Evolutionary conservation across 1,140 invertebrate species (phyloP).

Genomic region (Lordiphosa collinella): DNA sequence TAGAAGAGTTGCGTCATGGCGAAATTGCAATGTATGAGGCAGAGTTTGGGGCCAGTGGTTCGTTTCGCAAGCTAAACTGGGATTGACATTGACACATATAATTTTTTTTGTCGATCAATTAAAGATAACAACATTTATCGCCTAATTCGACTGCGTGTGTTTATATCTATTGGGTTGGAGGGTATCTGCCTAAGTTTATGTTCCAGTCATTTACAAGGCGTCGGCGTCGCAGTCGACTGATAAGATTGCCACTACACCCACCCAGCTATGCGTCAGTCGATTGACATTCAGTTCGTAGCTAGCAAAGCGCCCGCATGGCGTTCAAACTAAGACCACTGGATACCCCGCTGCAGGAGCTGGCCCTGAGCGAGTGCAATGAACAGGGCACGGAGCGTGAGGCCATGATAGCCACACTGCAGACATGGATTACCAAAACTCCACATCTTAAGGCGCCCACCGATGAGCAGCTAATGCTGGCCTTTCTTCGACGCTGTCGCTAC

Average conservation of each 20-base stretch:
- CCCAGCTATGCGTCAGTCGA: conserved; percentile 1
- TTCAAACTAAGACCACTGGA: conserved; percentile 60
- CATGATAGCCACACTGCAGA: conserved; percentile 80
- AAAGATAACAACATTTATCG: conserved; percentile 47
- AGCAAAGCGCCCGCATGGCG: conserved; percentile 41
- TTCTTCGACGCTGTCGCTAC: conserved; percentile 85
- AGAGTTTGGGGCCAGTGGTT: conserved; percentile 83
- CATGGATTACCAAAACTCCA: conserved; percentile 84
- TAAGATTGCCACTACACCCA: conserved; percentile 33
- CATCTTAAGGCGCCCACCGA: conserved; percentile 81
- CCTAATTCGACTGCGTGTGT: conserved; percentile 37
- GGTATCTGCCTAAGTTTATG: conserved; percentile 25
- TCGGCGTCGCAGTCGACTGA: conserved; percentile 20
- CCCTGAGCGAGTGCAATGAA: conserved; percentile 83
- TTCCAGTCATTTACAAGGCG: conserved; percentile 46
- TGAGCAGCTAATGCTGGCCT: conserved; percentile 82
- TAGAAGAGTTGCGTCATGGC: conserved; percentile 82
- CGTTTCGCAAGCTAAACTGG: conserved; percentile 82
- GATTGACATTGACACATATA: conserved; percentile 42
- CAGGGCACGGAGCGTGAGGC: conserved; percentile 80
- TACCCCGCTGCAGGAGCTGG: conserved; percentile 47
- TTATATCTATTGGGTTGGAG: not conserved
- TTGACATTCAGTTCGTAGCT: conserved; percentile 31
- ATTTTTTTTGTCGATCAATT: conserved; percentile 53
- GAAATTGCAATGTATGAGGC: conserved; percentile 82